Evolutionary conservation across 2,888 invertebrate species (phyloP), one percentile per base, ranked within the genome.

Genomic region (Nomada goodeniana): DNA sequence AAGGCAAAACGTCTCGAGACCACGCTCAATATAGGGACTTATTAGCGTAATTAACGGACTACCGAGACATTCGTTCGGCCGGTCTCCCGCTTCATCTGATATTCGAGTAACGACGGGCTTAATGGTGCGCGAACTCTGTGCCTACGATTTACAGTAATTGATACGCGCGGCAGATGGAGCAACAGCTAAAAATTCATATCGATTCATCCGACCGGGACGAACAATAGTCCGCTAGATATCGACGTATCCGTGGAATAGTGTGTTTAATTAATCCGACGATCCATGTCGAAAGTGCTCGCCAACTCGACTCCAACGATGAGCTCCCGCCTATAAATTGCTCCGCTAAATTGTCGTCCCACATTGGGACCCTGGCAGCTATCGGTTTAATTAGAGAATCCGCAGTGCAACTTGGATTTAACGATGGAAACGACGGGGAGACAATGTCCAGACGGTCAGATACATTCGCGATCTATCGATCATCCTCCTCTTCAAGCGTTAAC

Each of bases 41-140:
- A 86, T 88, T 84, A 83, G 82, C 81, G 83, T 86, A 84, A 88
- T 88, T 87, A 87, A 79, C 85, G 60, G 53, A 5, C 69, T 52
- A 60, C 20, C 68, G 29, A 23, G 36, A 53, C 42, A 15, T 15
- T 67, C 53, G 64, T 20, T 57, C 65, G 50, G 42, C 23, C 53
- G 52, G 53, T 55, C 65, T 11, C 47, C 20, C 75, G 65, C 18
- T 20, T 67, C 65, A 29, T 55, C 44, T 47, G 61, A 82, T 82
- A 73, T 55, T 69, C 61, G 29, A 29, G 65, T 68, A 64, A 60
- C 36, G 60, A 72, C 53, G 15, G 55, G 70, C 36, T 61, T 80
- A 80, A 86, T 72, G 83, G 57, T 36, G 65, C 65, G 74, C 53
- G 86, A 72, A 73, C 59, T 42, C 47, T 20, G 50, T 42, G 26